A percentile compares a stretch with the other conserved stretches of the same genome.
These are phyloP conservation scores for Lophius piscatorius DNA, from an alignment of 2,113 vertebrate genomes.

Conservation along the genomic window DNA sequence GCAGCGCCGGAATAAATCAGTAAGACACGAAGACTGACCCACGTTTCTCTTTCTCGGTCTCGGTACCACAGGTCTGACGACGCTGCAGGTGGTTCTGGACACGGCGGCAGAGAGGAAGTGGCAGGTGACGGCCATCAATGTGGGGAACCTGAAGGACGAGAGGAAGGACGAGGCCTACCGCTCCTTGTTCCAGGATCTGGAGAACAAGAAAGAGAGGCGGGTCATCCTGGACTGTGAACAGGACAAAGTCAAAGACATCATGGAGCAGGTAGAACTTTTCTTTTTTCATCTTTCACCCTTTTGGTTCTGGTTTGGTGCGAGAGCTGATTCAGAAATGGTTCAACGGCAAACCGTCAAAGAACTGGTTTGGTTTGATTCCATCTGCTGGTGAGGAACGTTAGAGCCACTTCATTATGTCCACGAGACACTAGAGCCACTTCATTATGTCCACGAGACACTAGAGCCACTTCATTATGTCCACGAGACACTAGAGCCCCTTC, in stretches of 20 bases:
- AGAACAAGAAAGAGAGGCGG: constrained; percentile 95
- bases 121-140: constrained; percentile 99
- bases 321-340: too few species aligned
- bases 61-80: constrained; percentile 87
- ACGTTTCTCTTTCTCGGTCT: not conserved
- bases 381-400: too few species aligned
- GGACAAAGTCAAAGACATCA: constrained; percentile 99
- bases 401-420: too few species aligned
- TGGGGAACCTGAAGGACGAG: constrained; percentile 98
- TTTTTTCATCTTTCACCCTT: not conserved
- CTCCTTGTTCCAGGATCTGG: constrained; percentile 96
- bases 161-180: constrained; percentile 97
- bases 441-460: too few species aligned
- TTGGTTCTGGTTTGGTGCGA: too few species aligned
- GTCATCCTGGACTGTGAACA: constrained; percentile 98
- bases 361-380: too few species aligned
- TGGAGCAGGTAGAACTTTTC: constrained; percentile 88
- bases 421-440: too few species aligned
- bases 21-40: not conserved
- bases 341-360: too few species aligned
- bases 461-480: too few species aligned
- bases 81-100: constrained; percentile 95
- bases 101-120: constrained; percentile 97
- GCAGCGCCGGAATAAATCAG: not conserved
- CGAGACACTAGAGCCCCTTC: too few species aligned